These are phyloP conservation scores for Mythimna albipuncta DNA, from an alignment of 2,888 invertebrate genomes.

Conservation along the genomic window DNA sequence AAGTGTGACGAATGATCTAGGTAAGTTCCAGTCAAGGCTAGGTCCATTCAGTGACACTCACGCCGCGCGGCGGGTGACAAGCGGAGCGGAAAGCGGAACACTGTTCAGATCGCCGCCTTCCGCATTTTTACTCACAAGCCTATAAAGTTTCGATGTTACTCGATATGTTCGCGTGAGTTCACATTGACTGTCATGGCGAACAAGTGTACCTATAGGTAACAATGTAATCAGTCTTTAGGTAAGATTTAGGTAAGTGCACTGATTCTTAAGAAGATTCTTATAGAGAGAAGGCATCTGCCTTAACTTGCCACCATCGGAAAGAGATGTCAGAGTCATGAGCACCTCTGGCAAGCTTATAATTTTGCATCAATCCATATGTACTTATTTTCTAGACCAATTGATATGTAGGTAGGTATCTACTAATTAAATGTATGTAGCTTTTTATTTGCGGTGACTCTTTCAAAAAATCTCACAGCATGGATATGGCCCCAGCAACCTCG, in stretches of 20 bases:
- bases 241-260: conserved; percentile 1
- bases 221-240: not conserved
- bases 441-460: too few species aligned
- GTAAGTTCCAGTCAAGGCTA: conserved; percentile 75
- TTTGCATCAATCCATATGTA: too few species aligned
- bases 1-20: conserved; percentile 63
- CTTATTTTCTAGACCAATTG: too few species aligned
- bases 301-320: too few species aligned
- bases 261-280: not conserved
- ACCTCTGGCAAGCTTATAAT: too few species aligned
- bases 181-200: conserved; percentile 35
- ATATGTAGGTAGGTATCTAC: too few species aligned
- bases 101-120: conserved; percentile 65
- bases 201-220: conserved; percentile 8
- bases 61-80: conserved; percentile 62
- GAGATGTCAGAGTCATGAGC: too few species aligned
- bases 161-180: conserved; percentile 75
- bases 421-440: too few species aligned
- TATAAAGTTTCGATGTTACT: conserved; percentile 82
- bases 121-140: conserved; percentile 78
- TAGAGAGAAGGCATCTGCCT: too few species aligned
- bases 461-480: too few species aligned
- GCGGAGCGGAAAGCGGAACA: conserved; percentile 81
- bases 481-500: too few species aligned
- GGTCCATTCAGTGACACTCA: conserved; percentile 61